Conservation (phyloP, 2,888 invertebrate genomes). For the Eristalinus aeneus region DNA sequence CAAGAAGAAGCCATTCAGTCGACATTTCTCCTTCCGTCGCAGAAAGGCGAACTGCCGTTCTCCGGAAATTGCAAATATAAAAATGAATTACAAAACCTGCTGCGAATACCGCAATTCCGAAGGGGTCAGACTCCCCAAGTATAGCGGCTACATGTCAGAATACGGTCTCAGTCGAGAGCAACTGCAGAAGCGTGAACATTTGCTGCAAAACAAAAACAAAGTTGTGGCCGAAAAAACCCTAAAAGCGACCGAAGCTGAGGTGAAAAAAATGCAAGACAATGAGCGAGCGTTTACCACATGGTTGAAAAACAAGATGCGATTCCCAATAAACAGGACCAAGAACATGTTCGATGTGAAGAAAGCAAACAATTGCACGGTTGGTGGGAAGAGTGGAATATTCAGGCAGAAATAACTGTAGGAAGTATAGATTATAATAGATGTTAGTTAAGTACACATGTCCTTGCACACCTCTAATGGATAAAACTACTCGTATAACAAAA, state of each 20-base stretch:
- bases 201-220: conserved; percentile 77
- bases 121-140: conserved; percentile 81
- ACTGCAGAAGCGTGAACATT: conserved; percentile 79
- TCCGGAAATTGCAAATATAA: conserved; percentile 71
- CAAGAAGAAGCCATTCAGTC: conserved; percentile 71
- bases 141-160: conserved; percentile 82
- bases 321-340: conserved; percentile 79
- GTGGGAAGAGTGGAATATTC: conserved; percentile 58
- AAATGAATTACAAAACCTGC: conserved; percentile 79
- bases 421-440: conserved; percentile 2
- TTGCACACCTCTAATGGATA: conserved; percentile 39
- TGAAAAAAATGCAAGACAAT: conserved; percentile 81
- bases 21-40: conserved; percentile 76
- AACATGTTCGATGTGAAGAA: conserved; percentile 80
- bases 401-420: conserved; percentile 42
- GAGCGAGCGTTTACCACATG: conserved; percentile 82
- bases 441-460: conserved; percentile 1
- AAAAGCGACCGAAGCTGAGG: conserved; percentile 80
- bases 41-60: conserved; percentile 60
- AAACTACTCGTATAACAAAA: too few species aligned
- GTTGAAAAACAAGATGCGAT: conserved; percentile 81
- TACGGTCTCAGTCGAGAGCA: conserved; percentile 82
- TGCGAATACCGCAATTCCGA: conserved; percentile 79
- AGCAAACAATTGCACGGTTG: conserved; percentile 67
- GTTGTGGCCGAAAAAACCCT: conserved; percentile 76